Evolutionary conservation across 2,888 invertebrate species (phyloP), one percentile per base, ranked within the genome.

Genomic region (Cerceris ruficornis): DNA sequence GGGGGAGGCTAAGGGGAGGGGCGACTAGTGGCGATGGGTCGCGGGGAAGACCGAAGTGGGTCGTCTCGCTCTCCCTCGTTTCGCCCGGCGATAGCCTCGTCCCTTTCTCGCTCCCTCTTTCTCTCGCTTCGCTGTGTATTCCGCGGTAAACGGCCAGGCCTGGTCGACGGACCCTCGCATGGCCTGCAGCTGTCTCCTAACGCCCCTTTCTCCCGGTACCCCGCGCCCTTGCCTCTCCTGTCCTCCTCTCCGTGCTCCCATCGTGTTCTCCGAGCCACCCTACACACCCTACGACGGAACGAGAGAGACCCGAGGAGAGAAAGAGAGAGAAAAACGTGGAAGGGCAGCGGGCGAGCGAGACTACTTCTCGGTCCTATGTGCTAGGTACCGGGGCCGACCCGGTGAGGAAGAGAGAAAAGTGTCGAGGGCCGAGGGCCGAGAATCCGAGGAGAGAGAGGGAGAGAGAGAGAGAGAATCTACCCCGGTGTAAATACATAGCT

Each of bases 121-220:
- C 75, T 83, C 82, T 69, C 80, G 66, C 64, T 74, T 54, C 70
- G 75, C 80, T 77, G 81, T 84, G 86, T 87, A 87, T 87, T 87
- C 86, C 88, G 88, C 87, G 87, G 87, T 86, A 85, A 87, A 86
- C 86, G 88, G 84, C 80, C 87, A 87, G 81, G 83, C 84, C 76
- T 84, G 87, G 84, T 87, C 84, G 88, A 77, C 87, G 85, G 90
- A 91, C 90, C 91, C 91, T 90, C 89, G 90, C 88, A 90, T 90
- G 90, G 90, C 90, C 91, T 89, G 90, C 90, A 91, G 91, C 91
- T 91, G 86, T 86, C 85, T 91, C 90, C 89, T 88, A 88, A 88
- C 86, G 85, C 76, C 80, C 57, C 66, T 61, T 50, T 17, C 14
- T 39, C 59, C 54, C 69, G 54, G 28, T 58, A 54, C 59, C 57